Percentiles rank a stretch among this genome's conserved stretches.
Evolutionary conservation across 2,113 vertebrate genomes (phyloP).

Genomic region (Macrotus californicus): DNA sequence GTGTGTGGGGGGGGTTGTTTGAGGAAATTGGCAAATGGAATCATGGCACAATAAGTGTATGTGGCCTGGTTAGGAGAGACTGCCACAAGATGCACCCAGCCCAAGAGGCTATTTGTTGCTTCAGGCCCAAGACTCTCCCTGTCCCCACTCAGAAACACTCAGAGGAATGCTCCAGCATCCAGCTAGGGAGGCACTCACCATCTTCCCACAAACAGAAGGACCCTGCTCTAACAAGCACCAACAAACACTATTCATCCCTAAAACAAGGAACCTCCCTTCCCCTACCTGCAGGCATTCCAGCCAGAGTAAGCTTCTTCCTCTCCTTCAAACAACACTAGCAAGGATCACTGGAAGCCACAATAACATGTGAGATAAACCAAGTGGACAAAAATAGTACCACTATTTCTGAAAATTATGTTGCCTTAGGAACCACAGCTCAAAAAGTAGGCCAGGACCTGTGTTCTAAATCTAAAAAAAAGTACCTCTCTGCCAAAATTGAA

Average conservation of each 20-base stretch:
- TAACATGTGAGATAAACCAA: not conserved
- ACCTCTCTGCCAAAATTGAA: not conserved
- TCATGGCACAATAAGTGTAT: not conserved
- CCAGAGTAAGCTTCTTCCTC: not conserved
- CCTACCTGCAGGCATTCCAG: not conserved
- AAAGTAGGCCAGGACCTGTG: not conserved
- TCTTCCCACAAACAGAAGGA: not conserved
- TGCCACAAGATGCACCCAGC: not conserved
- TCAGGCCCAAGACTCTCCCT: not conserved
- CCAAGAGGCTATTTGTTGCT: not conserved
- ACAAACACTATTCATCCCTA: not conserved
- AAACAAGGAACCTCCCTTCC: not conserved
- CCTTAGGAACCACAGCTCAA: not conserved
- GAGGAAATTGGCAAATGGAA: not conserved
- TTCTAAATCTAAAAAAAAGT: slow-evolving; percentile 1
- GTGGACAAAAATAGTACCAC: not conserved
- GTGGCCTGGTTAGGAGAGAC: not conserved
- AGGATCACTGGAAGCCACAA: not conserved
- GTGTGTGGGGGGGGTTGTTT: not conserved
- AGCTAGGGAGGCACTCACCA: not conserved
- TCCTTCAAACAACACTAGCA: not conserved
- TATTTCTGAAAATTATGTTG: not conserved
- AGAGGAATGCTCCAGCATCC: not conserved
- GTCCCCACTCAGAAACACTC: not conserved
- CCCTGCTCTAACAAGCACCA: not conserved